phyloP scores from a whole-genome alignment of 2,888 invertebrate species.

The Perdita meconis region DNA sequence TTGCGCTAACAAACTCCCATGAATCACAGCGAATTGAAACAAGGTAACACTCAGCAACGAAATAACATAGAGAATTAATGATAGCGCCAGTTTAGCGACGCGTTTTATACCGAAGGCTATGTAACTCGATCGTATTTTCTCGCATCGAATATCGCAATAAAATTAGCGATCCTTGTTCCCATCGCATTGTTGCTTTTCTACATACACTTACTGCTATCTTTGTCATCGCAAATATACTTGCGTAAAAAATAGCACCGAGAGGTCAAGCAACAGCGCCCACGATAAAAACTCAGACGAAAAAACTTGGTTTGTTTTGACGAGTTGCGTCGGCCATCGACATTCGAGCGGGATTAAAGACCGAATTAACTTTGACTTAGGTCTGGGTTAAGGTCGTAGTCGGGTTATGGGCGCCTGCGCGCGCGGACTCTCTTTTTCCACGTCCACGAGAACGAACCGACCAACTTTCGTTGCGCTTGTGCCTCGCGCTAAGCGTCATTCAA shows the following conservation, averaged over 20 bases:
- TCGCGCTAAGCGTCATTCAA: not conserved
- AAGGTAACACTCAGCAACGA: not conserved
- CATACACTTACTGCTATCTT: too few species aligned
- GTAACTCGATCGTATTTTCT: too few species aligned
- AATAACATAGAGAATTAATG: not conserved
- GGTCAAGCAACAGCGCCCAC: not conserved
- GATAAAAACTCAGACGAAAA: not conserved
- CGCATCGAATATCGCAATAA: too few species aligned
- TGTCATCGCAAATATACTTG: too few species aligned
- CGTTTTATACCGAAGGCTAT: not conserved
- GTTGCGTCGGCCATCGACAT: constrained; percentile 26
- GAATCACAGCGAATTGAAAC: constrained; percentile 12
- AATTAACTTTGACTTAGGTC: constrained; percentile 54
- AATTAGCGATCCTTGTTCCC: too few species aligned
- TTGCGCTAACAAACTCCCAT: constrained; percentile 12
- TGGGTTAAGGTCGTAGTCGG: constrained; percentile 48
- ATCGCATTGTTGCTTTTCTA: too few species aligned
- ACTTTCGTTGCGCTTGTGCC: not conserved
- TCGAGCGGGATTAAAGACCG: constrained; percentile 42
- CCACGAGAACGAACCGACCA: not conserved
- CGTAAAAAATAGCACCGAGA: not conserved
- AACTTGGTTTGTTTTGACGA: constrained; percentile 1
- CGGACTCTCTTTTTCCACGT: not conserved
- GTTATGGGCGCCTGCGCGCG: constrained; percentile 27
- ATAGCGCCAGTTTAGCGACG: not conserved